A percentile compares a stretch with the other conserved stretches of the same genome.
Evolutionary conservation across 2,888 invertebrate species (phyloP).

Genomic region (Thereva unica): DNA sequence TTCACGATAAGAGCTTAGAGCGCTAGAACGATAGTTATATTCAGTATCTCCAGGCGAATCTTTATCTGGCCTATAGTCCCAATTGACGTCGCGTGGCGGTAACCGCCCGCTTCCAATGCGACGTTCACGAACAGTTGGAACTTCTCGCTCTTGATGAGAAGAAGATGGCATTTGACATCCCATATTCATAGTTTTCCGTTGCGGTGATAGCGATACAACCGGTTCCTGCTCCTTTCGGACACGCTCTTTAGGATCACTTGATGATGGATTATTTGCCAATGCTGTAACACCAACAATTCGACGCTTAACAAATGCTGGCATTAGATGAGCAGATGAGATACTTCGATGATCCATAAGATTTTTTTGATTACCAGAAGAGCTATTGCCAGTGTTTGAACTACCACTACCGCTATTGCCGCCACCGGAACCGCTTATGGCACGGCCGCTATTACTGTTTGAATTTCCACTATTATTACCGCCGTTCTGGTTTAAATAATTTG

Average conservation of each 20-base stretch:
- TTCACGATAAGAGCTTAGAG: conserved; percentile 17
- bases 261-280: conserved; percentile 36
- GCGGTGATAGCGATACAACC: conserved; percentile 78
- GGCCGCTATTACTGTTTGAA: conserved; percentile 7
- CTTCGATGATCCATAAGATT: conserved; percentile 53
- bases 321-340: conserved; percentile 55
- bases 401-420: not conserved
- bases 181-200: conserved; percentile 82
- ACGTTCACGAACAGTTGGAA: conserved; percentile 51
- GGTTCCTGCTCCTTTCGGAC: conserved; percentile 82
- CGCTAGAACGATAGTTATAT: conserved; percentile 50
- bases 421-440: not conserved
- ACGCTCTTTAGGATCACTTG: conserved; percentile 72
- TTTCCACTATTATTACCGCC: conserved; percentile 23
- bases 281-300: conserved; percentile 44
- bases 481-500: conserved; percentile 59
- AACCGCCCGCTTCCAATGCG: conserved; percentile 88
- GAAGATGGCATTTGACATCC: conserved; percentile 72
- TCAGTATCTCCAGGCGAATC: conserved; percentile 50
- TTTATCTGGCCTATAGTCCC: conserved; percentile 57
- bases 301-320: conserved; percentile 57
- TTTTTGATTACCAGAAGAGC: conserved; percentile 43
- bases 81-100: conserved; percentile 64
- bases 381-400: conserved; percentile 29
- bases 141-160: conserved; percentile 35